phyloP scores from a whole-genome alignment of 2,113 vertebrate species.

The Pseudopipra pipra region DNA sequence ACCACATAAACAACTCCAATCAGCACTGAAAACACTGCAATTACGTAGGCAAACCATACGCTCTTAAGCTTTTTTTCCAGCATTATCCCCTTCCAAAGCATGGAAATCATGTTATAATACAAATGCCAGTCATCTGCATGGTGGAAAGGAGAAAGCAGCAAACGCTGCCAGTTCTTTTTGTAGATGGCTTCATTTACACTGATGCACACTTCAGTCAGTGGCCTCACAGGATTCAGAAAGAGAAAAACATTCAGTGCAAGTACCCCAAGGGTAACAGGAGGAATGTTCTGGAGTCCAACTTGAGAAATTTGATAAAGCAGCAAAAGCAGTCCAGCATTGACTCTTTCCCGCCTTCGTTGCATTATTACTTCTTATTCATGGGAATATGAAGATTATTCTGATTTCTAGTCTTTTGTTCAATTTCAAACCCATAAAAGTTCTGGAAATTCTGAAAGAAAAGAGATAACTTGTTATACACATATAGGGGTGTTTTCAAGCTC shows the following conservation, averaged over 20 bases:
- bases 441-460: constrained; percentile 62
- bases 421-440: neutral
- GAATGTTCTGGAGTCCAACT: constrained; percentile 87
- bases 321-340: constrained; percentile 81
- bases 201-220: constrained; percentile 78
- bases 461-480: neutral
- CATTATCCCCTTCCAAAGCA: constrained; percentile 89
- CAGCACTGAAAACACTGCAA: constrained; percentile 85
- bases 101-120: constrained; percentile 94
- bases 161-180: constrained; percentile 82
- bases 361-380: constrained; percentile 42
- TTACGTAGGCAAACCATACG: constrained; percentile 82
- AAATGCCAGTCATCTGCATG: constrained; percentile 91
- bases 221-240: constrained; percentile 83
- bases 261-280: constrained; percentile 85
- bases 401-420: neutral
- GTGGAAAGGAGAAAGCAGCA: constrained; percentile 88
- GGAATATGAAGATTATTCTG: neutral
- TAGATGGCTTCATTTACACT: constrained; percentile 83
- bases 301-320: constrained; percentile 85
- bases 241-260: constrained; percentile 87
- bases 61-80: constrained; percentile 86
- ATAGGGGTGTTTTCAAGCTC: neutral
- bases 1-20: constrained; percentile 85
- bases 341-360: constrained; percentile 74